phyloP scores from a whole-genome alignment of 2,888 invertebrate genomes.

The Orchestes rusci region DNA sequence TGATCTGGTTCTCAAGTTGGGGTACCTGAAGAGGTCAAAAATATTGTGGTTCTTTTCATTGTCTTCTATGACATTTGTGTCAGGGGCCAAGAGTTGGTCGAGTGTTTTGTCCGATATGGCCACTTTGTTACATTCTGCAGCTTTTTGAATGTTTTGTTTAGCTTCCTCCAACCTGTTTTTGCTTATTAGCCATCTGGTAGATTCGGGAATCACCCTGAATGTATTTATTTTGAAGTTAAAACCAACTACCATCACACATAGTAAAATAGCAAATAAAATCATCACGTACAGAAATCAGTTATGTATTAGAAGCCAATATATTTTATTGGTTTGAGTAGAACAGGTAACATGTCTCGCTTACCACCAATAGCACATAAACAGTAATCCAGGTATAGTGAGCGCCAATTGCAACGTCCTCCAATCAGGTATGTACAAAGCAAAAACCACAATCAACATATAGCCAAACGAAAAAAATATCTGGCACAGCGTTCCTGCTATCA shows the following conservation, averaged over 20 bases:
- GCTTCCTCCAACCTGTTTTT: conserved; percentile 58
- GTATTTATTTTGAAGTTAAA: neutral
- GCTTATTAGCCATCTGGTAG: conserved; percentile 62
- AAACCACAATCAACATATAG: conserved; percentile 59
- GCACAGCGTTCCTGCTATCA: conserved; percentile 63
- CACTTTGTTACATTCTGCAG: conserved; percentile 59
- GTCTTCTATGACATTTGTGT: conserved; percentile 30
- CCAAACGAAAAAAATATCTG: conserved; percentile 71
- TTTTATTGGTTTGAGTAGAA: no score
- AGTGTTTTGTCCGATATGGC: conserved; percentile 49
- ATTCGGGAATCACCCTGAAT: conserved; percentile 60
- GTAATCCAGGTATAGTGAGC: conserved; percentile 59
- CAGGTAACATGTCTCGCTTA: conserved; percentile 27
- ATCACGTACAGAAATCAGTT: no score
- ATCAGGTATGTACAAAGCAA: conserved; percentile 59
- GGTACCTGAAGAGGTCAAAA: conserved; percentile 45
- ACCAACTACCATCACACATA: no score
- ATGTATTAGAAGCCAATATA: no score
- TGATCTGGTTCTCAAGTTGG: conserved; percentile 57
- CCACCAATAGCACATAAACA: conserved; percentile 66
- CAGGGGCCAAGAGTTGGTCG: conserved; percentile 32
- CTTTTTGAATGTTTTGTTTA: conserved; percentile 52
- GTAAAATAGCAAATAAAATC: no score
- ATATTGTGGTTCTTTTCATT: conserved; percentile 45
- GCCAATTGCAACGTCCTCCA: conserved; percentile 66